A percentile compares a stretch with the other conserved stretches of the same genome.
phyloP scores from a whole-genome alignment of 1,140 invertebrate species.

The Mizuhopecten yessoensis region DNA sequence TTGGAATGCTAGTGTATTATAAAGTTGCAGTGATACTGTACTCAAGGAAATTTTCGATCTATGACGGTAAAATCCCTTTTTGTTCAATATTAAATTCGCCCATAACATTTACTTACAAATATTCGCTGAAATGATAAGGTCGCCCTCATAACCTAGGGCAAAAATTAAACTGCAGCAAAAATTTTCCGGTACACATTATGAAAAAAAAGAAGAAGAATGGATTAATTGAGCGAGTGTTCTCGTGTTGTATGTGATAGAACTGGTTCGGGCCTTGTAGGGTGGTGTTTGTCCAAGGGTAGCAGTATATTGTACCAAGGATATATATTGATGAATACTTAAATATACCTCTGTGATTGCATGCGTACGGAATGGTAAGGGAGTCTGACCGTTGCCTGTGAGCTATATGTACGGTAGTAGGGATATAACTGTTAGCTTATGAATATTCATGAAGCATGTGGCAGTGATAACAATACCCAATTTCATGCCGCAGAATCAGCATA shows the following conservation, averaged over 20 bases:
- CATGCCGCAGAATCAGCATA: background rate
- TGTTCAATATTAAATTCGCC: too few relatives aligned
- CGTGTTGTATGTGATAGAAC: background rate
- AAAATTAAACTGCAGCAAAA: too few relatives aligned
- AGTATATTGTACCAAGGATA: background rate
- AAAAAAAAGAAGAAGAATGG: conserved; percentile 11
- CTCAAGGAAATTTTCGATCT: too few relatives aligned
- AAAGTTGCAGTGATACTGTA: too few relatives aligned
- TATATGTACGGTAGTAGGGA: background rate
- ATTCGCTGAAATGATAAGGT: too few relatives aligned
- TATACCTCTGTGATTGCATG: background rate
- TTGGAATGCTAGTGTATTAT: too few relatives aligned
- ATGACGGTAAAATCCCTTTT: too few relatives aligned
- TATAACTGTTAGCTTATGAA: conserved; percentile 2
- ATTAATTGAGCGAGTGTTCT: background rate
- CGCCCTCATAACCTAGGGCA: too few relatives aligned
- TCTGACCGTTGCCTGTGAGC: background rate
- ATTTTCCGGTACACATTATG: too few relatives aligned
- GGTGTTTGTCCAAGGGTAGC: background rate
- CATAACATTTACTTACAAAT: too few relatives aligned
- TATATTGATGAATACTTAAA: background rate
- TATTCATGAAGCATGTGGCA: background rate
- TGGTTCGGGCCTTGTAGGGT: background rate
- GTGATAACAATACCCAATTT: conserved; percentile 38
- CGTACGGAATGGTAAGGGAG: background rate